Base-by-base conservation (phyloP, 2,888 invertebrate genomes). In the Eupithecia insigniata region DNA sequence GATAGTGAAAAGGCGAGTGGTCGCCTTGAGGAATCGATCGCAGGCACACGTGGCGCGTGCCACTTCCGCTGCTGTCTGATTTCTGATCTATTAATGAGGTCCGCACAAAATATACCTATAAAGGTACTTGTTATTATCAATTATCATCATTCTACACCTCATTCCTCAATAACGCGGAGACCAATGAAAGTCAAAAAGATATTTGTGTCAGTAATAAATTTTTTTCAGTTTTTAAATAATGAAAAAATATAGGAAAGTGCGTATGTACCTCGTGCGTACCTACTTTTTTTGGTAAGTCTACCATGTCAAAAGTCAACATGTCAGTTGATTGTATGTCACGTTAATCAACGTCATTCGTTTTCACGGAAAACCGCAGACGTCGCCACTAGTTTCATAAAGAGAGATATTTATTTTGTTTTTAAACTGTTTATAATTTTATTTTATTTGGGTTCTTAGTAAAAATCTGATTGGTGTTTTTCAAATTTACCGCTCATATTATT, bases 1-100 rank as follows among this genome's bases (percentile, higher is more conserved):
- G 39, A 39, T 60, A 67, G 36, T 60, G 28, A 67, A 36, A 28
- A 39, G 64, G 64, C n/a, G 55, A 67, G 36, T 55, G 34, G 39
- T 36, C 65, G 64, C 69, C 69, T 70, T 70, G 55, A 43, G 43
- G 43, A 46, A 66, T 70, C 65, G 69, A 70, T 70, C 65, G 64
- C 30, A 55, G 65, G 65, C 65, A 36, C 36, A 65, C 64, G 39
- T 70, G 60, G 58, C 67, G 14, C n/a, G 43, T 58, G 34, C 58
- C 55, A 58, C 30, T 65, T 34, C 30, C 55, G 51, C 28, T 36
- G 55, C 18, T 14, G 5, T 26, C 46, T n/a, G 55, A 18, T 14
- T 14, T 26, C 46, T n/a, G 46, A 51, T 10, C 51, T 51, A 22
- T 22, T 10, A 12, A 51, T 22, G 51, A n/a, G n/a, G n/a, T 51